Conservation (phyloP, 1,140 invertebrate genomes). For the Anastatus disparis region DNA sequence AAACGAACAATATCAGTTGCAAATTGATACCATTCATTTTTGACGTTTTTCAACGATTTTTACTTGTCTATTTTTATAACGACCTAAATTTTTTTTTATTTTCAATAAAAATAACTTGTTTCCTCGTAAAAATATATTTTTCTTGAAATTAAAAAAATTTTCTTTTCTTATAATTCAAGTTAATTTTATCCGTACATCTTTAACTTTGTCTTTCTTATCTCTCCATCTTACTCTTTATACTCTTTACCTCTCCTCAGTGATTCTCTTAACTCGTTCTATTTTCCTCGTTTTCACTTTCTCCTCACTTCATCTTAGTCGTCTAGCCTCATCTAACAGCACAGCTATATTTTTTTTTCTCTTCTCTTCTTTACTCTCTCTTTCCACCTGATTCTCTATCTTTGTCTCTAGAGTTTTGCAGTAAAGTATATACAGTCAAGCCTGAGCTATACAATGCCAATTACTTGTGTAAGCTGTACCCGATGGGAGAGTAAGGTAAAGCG, state of each 20-base stretch:
- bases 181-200: no score
- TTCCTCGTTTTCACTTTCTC: not conserved
- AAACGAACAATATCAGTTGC: no score
- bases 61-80: no score
- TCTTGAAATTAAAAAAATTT: no score
- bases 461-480: not conserved
- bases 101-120: no score
- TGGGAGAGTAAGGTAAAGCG: not conserved
- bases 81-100: no score
- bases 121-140: no score
- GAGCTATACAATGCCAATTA: slow-evolving; percentile 12
- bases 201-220: not conserved
- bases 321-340: not conserved
- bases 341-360: not conserved
- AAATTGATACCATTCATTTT: no score
- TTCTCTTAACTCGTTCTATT: not conserved
- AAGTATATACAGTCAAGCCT: no score
- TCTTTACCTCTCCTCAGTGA: not conserved
- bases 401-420: not conserved
- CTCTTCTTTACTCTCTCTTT: not conserved
- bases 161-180: no score
- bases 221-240: not conserved
- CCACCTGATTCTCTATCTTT: not conserved
- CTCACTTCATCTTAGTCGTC: not conserved
- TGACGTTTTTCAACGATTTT: no score